Percentiles rank a stretch among this genome's conserved stretches.
These are phyloP conservation scores for Otis tarda DNA, from an alignment of 2,113 vertebrate genomes.

Conservation along the genomic window DNA sequence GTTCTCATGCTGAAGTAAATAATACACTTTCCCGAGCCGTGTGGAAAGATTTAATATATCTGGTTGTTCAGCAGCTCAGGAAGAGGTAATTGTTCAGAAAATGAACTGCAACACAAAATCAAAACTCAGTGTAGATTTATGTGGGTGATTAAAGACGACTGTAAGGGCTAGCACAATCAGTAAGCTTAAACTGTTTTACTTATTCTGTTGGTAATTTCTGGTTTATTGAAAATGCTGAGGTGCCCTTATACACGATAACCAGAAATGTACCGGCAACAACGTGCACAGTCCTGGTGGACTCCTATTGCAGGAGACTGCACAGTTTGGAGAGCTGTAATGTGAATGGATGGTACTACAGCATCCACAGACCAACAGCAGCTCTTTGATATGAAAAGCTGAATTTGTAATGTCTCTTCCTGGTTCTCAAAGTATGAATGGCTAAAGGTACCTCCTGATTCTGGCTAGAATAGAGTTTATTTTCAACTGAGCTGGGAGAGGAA, in stretches of 20 bases:
- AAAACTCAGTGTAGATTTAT: background rate
- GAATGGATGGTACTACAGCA: background rate
- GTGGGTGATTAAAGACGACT: background rate
- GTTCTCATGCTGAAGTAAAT: background rate
- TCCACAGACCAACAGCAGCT: background rate
- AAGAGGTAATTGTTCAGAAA: background rate
- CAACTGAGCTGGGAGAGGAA: too few species aligned
- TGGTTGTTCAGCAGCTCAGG: background rate
- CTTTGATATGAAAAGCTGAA: fast-evolving
- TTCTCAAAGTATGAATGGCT: background rate
- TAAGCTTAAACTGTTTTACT: background rate
- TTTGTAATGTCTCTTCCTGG: background rate
- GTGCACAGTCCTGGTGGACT: background rate
- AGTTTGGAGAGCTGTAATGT: background rate
- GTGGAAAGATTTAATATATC: background rate
- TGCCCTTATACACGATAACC: background rate
- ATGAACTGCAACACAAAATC: background rate
- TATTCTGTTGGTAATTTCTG: background rate
- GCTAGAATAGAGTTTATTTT: too few species aligned
- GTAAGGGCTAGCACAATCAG: background rate
- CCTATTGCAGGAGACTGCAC: background rate
- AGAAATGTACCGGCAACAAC: background rate
- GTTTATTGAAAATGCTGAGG: background rate
- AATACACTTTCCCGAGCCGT: background rate
- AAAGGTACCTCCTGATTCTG: background rate